These are phyloP conservation scores for Diplodus sargus DNA, from an alignment of 2,797 vertebrate species.

Conservation along the genomic window DNA sequence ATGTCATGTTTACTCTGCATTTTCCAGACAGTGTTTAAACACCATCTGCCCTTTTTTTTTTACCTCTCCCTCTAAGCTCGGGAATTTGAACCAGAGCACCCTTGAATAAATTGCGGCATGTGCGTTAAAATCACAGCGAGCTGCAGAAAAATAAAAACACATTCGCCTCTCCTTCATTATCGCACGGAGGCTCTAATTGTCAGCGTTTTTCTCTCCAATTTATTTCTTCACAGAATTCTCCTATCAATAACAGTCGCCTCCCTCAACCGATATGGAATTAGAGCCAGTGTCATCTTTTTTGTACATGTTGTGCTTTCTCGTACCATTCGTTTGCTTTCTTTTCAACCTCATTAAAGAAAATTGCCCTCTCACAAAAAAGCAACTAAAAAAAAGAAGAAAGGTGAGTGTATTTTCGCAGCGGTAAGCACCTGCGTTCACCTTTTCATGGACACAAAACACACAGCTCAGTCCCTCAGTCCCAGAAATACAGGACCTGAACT, in stretches of 20 bases:
- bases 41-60: slow-evolving; percentile 50
- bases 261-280: slow-evolving; percentile 2
- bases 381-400: background rate
- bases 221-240: background rate
- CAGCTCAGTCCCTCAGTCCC: slow-evolving; percentile 52
- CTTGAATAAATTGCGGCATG: slow-evolving; percentile 57
- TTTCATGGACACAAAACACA: slow-evolving; percentile 48
- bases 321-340: slow-evolving; percentile 6
- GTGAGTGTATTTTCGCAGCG: background rate
- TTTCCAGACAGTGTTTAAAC: slow-evolving; percentile 64
- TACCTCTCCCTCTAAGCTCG: slow-evolving; percentile 42
- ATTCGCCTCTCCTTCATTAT: slow-evolving; percentile 9
- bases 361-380: background rate
- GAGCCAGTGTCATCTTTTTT: background rate
- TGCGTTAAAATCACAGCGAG: slow-evolving; percentile 40
- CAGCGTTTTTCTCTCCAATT: slow-evolving; percentile 1
- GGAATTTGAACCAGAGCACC: slow-evolving; percentile 52
- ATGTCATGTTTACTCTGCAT: slow-evolving; percentile 63
- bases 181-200: slow-evolving; percentile 4
- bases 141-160: slow-evolving; percentile 27
- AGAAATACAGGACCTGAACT: slow-evolving; percentile 61
- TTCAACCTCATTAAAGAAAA: slow-evolving; percentile 24
- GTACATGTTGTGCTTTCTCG: background rate
- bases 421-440: slow-evolving; percentile 41
- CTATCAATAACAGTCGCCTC: background rate